Conservation (phyloP, 2,888 invertebrate species). For the Drosophila nigritarsus region DNA sequence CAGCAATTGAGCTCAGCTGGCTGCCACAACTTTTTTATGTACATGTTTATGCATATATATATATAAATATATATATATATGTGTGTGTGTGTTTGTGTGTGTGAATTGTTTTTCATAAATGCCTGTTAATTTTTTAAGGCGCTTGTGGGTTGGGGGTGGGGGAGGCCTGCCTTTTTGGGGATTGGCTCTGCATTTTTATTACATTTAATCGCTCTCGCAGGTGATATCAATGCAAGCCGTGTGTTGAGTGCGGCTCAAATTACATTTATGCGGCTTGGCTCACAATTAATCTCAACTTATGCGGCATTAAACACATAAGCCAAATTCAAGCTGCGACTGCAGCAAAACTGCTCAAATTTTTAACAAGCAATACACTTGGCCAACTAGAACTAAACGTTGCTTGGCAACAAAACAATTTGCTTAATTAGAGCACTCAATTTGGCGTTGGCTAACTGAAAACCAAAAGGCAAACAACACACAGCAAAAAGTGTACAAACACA, state of each 20-base stretch:
- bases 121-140: constrained; percentile 68
- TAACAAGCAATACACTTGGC: constrained; percentile 3
- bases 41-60: not conserved
- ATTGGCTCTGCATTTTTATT: constrained; percentile 34
- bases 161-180: not conserved
- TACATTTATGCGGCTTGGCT: constrained; percentile 20
- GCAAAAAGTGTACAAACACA: constrained; percentile 5
- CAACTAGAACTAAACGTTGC: constrained; percentile 19
- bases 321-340: not conserved
- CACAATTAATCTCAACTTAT: constrained; percentile 2
- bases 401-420: constrained; percentile 60
- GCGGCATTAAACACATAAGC: constrained; percentile 2
- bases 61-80: not conserved
- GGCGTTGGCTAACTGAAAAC: constrained; percentile 44
- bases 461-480: constrained; percentile 10
- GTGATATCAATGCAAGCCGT: constrained; percentile 32
- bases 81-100: not conserved
- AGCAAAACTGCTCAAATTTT: not conserved
- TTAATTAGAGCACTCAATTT: constrained; percentile 63
- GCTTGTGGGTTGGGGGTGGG: not conserved
- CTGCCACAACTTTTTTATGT: constrained; percentile 5
- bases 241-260: constrained; percentile 37
- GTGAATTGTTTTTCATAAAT: constrained; percentile 57
- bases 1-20: constrained; percentile 37
- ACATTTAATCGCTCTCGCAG: constrained; percentile 47